Base-by-base conservation (phyloP, 2,797 vertebrate genomes). In the Thaleichthys pacificus region DNA sequence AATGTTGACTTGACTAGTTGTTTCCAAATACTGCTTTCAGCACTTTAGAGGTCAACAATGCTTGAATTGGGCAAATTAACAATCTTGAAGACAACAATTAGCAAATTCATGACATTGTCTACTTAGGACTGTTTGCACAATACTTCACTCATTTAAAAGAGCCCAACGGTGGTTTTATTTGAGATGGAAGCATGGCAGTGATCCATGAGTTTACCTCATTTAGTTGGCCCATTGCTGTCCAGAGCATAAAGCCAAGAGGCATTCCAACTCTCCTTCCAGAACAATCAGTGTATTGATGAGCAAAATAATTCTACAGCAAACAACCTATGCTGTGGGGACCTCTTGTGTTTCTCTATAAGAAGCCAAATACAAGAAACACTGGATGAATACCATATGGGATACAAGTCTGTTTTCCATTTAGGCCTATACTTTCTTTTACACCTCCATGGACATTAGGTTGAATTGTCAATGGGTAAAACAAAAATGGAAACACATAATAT, bases 211-310 rank as follows among this genome's bases (percentile, higher is more conserved):
- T 61, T 63, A 72, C 28, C 3, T 11, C 42, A 5, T 4, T 19
- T 61, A 61, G 19, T 30, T 35, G 69, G n/a, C 68, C 32, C 65
- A 11, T 60, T 70, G 19, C 30, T 22, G 32, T 66, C 35, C n/a
- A 56, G 54, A 72, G 71, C 67, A 60, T 32, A 69, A 71, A 42
- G 49, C 49, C 60, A 58, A 80, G 38, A 80, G 78, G 70, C 80
- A 72, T 80, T 78, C 82, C 24, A 61, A 2, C 67, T 77, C 49
- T 67, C 64, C 74, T 38, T 82, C 35, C 64, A 72, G 74, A 87
- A 88, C 85, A 89, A 87, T 74, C 64, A 5, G 2, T 4, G 71
- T 78, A 79, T 82, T 88, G 83, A 90, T 9, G 35, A 75, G 72
- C 51, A 30, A 65, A 77, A 78, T 74, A 77, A 65, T 77, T 68